Base-by-base conservation (phyloP, 2,113 vertebrate species). In the Chrysochloris asiatica region DNA sequence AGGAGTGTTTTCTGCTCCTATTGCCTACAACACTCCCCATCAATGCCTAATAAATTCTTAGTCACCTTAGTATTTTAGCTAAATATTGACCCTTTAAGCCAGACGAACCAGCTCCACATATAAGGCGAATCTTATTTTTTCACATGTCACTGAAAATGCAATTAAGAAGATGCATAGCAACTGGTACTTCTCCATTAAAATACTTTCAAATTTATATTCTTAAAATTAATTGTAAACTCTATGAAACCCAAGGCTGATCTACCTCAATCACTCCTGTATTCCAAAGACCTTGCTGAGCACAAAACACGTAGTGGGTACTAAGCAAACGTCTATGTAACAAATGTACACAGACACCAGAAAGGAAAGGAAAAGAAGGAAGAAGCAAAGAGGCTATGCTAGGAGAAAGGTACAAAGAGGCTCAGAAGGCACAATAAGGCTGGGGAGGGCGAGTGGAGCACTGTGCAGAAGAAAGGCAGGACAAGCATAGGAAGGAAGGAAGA, bases 241-340 rank as follows among this genome's bases (percentile, higher is more conserved):
- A 26, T 56, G 38, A 83, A 90, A 77, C 24, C 21, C 77, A 54
- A 1, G 17, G 30, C 33, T n/a, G n/a, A n/a, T n/a, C n/a, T 67
- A 24, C 50, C 33, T 79, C 19, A 67, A 67, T 89, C 17, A 84
- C 3, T 77, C 28, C 17, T 24, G 1, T 16, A 54, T 67, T 86
- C 63, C 33, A 67, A 89, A 94, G 71, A 43, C 21, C 84, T 59
- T 38, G 71, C 33, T 73, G 0, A 89, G 17, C 43, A 73, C 19
- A 69, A 88, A 76, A 50, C 10, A 86, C 26, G 59, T 9, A 56
- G 28, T 12, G 76, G 26, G n/a, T 72, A 45, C 7, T 78, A 73
- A 79, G 2, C 50, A 88, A 61, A 73, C 30, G 24, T 17, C 9
- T 56, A 69, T 26, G 87, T 91, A 90, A 81, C 59, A 90, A 90